A percentile compares a stretch with the other conserved stretches of the same genome.
phyloP scores from a whole-genome alignment of 2,113 vertebrate genomes.

The Chloropsis hardwickii region DNA sequence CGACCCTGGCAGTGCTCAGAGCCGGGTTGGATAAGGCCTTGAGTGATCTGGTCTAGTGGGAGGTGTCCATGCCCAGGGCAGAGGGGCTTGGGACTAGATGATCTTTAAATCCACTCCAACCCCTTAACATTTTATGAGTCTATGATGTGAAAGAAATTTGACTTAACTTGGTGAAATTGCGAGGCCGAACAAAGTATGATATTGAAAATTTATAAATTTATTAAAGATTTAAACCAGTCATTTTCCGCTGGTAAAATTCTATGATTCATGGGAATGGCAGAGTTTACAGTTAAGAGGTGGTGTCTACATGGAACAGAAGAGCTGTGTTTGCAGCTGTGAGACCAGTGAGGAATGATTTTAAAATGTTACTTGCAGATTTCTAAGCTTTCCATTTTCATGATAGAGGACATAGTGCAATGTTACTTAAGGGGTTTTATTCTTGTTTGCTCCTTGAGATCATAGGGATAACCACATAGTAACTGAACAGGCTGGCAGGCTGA shows the following conservation, averaged over 20 bases:
- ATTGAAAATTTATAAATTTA: not conserved
- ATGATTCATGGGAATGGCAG: not conserved
- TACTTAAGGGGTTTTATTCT: not conserved
- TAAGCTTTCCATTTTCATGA: not conserved
- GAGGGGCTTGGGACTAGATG: not conserved
- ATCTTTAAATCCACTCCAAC: not conserved
- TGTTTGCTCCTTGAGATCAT: not conserved
- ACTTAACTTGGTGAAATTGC: not conserved
- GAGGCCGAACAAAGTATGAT: not conserved
- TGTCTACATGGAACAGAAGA: not conserved
- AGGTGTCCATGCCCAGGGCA: not conserved
- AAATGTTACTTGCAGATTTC: not conserved
- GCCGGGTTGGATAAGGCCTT: fast-evolving
- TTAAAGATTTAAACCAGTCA: not conserved
- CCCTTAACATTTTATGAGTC: not conserved
- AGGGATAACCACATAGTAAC: not conserved
- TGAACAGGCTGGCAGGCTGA: not conserved
- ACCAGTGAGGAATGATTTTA: not conserved
- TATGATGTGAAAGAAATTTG: not conserved
- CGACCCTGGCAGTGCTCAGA: not conserved
- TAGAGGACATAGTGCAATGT: not conserved
- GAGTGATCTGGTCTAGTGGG: not conserved
- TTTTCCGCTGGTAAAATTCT: not conserved
- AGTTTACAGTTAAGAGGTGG: not conserved
- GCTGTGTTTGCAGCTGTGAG: not conserved